Evolutionary conservation across 2,888 invertebrate genomes (phyloP), one percentile per base, ranked within the genome.

Genomic region (Amiota minor): DNA sequence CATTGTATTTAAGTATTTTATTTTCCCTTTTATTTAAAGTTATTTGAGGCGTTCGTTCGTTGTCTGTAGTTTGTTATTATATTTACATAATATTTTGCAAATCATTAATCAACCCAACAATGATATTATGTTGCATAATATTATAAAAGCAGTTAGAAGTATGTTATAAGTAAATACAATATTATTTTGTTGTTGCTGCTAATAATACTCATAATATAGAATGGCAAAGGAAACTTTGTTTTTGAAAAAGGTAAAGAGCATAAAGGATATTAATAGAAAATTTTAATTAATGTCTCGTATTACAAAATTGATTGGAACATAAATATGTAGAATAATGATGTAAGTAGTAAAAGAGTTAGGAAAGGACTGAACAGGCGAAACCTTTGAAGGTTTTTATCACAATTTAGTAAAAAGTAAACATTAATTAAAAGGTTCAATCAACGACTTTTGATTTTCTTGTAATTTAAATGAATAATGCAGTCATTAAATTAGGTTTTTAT

Each of bases 91-190:
- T 35, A 35, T 85, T 84, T 84, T 77, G 83, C 80, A 82, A 85
- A 85, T 83, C 86, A 84, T 86, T 84, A 84, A 86, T 84, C 84
- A 84, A 84, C 80, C 79, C 76, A 81, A 86, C 82, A 86, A 86
- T 82, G 85, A 84, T 86, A 84, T 83, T 86, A 78, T 80, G 75
- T 84, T 83, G 84, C 85, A 86, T 83, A 82, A 83, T 77, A 81
- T 77, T 65, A 35, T 35, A 35, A 35, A 35, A 75, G 78, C 61
- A 74, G 71, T 45, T 47, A 10, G 18, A 49, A 46, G 64, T 8
- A 45, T 70, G 23, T n/a, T 56, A n/a, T n/a, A n/a, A n/a, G n/a
- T n/a, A n/a, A n/a, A n/a, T 35, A 50, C 16, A 53, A 20, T 68
- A 23, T 14, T 84, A 80, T 84, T 82, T 56, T 14, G n/a, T 56